phyloP scores from a whole-genome alignment of 2,797 vertebrate genomes.

The Sebastiscus albofasciatus region DNA sequence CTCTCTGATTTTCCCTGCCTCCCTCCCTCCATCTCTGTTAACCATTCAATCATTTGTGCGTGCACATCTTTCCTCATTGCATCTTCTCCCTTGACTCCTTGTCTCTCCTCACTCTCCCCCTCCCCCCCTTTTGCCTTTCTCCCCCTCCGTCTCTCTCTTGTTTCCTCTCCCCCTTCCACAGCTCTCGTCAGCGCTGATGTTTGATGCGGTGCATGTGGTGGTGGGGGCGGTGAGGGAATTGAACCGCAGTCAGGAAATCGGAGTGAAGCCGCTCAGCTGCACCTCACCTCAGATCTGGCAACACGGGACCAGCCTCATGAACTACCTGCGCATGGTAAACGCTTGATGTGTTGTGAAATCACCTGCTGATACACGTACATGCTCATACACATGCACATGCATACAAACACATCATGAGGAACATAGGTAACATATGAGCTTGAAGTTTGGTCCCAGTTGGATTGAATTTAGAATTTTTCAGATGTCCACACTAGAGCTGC shows the following conservation, averaged over 20 bases:
- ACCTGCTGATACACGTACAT: not conserved
- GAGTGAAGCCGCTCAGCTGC: conserved; percentile 91
- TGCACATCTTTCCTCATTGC: conserved; percentile 29
- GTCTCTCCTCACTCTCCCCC: not conserved
- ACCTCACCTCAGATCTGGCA: conserved; percentile 94
- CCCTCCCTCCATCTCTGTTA: conserved; percentile 25
- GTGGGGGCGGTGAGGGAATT: conserved; percentile 90
- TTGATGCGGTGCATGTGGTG: conserved; percentile 92
- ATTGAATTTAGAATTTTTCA: not conserved
- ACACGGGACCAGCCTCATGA: conserved; percentile 96
- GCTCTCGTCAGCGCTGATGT: conserved; percentile 91
- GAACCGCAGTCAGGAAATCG: conserved; percentile 93
- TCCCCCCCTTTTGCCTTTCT: not conserved
- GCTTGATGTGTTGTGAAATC: conserved; percentile 18
- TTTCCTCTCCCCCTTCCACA: conserved; percentile 58
- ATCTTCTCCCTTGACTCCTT: conserved; percentile 32
- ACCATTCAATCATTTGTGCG: conserved; percentile 50
- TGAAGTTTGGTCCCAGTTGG: not conserved
- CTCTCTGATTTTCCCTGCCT: conserved; percentile 27
- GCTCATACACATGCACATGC: not conserved
- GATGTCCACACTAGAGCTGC: not conserved
- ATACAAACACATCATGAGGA: not conserved
- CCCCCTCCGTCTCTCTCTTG: not conserved
- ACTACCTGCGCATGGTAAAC: conserved; percentile 94
- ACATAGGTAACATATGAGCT: not conserved